Conservation (phyloP, 2,113 vertebrate species). For the Lepisosteus osseus region DNA sequence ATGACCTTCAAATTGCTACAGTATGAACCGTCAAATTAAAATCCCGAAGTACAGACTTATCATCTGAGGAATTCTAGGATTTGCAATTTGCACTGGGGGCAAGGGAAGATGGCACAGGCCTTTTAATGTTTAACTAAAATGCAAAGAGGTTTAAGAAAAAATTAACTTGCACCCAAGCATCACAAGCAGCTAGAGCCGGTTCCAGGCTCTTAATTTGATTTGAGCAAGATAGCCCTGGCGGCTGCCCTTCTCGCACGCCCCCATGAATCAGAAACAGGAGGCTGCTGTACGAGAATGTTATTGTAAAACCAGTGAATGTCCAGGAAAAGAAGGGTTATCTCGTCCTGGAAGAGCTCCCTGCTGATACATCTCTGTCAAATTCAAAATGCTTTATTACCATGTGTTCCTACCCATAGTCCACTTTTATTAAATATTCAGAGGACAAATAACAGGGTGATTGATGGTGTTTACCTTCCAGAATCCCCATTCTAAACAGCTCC, state of each 20-base stretch:
- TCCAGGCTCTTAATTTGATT: constrained; percentile 27
- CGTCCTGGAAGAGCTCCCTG: not conserved
- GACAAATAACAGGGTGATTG: constrained; percentile 31
- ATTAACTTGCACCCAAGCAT: constrained; percentile 25
- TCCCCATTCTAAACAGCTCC: constrained; percentile 31
- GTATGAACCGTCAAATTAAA: constrained; percentile 2
- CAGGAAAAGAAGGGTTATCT: not conserved
- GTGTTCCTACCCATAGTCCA: constrained; percentile 30
- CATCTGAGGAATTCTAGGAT: not conserved
- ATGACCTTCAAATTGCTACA: not conserved
- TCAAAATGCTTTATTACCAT: constrained; percentile 33
- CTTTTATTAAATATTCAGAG: constrained; percentile 38
- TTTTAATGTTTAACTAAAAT: constrained; percentile 14
- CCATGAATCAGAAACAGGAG: not conserved
- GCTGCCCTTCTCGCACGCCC: not conserved
- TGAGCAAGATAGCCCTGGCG: constrained; percentile 16
- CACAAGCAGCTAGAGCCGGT: not conserved
- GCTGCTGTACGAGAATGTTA: not conserved
- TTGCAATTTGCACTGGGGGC: not conserved
- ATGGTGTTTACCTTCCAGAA: constrained; percentile 40
- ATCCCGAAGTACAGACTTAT: not conserved
- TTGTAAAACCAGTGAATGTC: no score
- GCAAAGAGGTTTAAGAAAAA: constrained; percentile 16
- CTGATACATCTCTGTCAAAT: constrained; percentile 41
- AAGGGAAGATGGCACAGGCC: no score